Percentiles rank a stretch among this genome's conserved stretches.
Conservation (phyloP, 2,113 vertebrate genomes). For the Pluvianellus socialis region DNA sequence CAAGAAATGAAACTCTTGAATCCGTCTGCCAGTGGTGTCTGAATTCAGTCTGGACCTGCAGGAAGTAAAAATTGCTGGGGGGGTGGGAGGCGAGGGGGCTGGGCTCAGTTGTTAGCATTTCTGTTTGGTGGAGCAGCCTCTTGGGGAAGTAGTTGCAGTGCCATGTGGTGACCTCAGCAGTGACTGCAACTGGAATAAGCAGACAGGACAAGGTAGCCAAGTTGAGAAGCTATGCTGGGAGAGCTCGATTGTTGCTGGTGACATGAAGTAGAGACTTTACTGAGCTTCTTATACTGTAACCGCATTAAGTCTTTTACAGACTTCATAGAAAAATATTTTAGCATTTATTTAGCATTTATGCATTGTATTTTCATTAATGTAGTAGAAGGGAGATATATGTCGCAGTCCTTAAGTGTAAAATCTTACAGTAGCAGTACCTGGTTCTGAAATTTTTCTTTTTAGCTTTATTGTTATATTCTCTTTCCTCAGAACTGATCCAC, state of each 20-base stretch:
- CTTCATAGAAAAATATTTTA: neutral
- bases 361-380: neutral
- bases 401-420: neutral
- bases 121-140: neutral
- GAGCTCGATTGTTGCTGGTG: neutral
- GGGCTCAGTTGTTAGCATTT: neutral
- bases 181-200: neutral
- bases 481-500: neutral
- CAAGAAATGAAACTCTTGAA: neutral
- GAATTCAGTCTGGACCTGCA: neutral
- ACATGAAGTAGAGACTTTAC: neutral
- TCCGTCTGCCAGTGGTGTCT: neutral
- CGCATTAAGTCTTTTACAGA: neutral
- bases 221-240: neutral
- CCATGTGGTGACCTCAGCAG: neutral
- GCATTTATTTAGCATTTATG: neutral
- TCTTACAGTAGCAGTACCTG: neutral
- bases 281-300: neutral
- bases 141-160: neutral
- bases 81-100: neutral
- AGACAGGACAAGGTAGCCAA: accelerated
- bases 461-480: neutral
- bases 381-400: neutral
- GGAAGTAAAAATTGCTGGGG: neutral
- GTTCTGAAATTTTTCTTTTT: neutral